Conservation (phyloP, 2,888 invertebrate species). For the Platycheirus albimanus region DNA sequence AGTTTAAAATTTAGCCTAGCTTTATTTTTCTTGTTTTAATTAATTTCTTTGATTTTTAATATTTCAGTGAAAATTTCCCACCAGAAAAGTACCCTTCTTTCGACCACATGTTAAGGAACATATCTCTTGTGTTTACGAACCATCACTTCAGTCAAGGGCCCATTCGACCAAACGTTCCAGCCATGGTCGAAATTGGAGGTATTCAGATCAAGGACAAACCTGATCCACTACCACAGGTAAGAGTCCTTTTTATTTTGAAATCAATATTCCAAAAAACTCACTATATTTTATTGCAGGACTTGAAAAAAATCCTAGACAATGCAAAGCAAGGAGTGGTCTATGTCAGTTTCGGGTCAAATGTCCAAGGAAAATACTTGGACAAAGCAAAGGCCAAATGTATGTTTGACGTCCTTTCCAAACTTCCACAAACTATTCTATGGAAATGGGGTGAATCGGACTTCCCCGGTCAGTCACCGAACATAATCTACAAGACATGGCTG, state of each 20-base stretch:
- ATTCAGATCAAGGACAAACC: slow-evolving; percentile 78
- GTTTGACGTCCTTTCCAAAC: slow-evolving; percentile 84
- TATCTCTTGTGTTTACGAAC: slow-evolving; percentile 77
- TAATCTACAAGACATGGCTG: slow-evolving; percentile 80
- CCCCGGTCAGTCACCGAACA: slow-evolving; percentile 78
- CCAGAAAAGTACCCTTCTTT: slow-evolving; percentile 77
- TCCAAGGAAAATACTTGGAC: slow-evolving; percentile 75
- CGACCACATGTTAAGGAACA: slow-evolving; percentile 76
- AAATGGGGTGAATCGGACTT: slow-evolving; percentile 85
- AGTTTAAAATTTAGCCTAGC: too few species aligned
- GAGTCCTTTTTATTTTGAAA: not conserved
- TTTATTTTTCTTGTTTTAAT: too few species aligned
- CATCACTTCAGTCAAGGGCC: slow-evolving; percentile 78
- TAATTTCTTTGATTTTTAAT: slow-evolving; percentile 10
- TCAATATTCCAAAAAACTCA: too few species aligned
- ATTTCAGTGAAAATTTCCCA: slow-evolving; percentile 76
- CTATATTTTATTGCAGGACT: slow-evolving; percentile 73
- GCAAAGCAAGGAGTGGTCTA: slow-evolving; percentile 80
- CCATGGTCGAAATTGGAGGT: slow-evolving; percentile 78
- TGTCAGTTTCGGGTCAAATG: slow-evolving; percentile 81
- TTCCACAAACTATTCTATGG: slow-evolving; percentile 86
- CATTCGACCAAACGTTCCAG: slow-evolving; percentile 78
- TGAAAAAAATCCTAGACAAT: slow-evolving; percentile 78
- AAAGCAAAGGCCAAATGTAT: slow-evolving; percentile 84
- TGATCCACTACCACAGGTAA: slow-evolving; percentile 76